Evolutionary conservation across 2,888 invertebrate species (phyloP).

Genomic region (Gastrophysa polygoni): DNA sequence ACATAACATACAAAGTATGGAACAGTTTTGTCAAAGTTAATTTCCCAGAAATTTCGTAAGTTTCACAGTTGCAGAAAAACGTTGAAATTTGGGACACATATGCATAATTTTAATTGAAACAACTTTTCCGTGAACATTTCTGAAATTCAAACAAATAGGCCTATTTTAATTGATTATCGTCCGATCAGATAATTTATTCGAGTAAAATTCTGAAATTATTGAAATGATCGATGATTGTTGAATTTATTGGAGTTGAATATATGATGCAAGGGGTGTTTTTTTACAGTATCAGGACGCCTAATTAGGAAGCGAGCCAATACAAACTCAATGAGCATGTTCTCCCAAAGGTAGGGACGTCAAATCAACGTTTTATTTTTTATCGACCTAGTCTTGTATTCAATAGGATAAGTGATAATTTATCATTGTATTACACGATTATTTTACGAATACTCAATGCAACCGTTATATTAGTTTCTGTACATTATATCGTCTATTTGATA

Average conservation of each 20-base stretch:
- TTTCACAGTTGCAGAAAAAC: no score
- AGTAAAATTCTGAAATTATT: no score
- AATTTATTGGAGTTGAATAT: neutral
- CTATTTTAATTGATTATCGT: no score
- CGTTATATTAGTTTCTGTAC: neutral
- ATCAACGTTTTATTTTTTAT: constrained; percentile 27
- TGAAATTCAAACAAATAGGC: no score
- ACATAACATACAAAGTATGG: no score
- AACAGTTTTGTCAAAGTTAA: no score
- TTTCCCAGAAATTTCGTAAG: no score
- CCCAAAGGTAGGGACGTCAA: constrained; percentile 66
- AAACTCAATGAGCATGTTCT: constrained; percentile 78
- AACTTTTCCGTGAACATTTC: no score
- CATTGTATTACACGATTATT: constrained; percentile 21
- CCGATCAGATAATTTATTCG: no score
- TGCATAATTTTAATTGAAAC: no score
- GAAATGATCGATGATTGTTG: no score
- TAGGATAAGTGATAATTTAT: constrained; percentile 24
- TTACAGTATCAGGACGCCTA: constrained; percentile 73
- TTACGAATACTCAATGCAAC: constrained; percentile 33
- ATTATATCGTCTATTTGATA: neutral
- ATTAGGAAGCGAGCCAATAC: constrained; percentile 75
- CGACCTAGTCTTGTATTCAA: constrained; percentile 39
- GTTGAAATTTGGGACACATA: no score
- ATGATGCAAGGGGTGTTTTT: constrained; percentile 29